Conservation (phyloP, 2,888 invertebrate genomes). For the Sthenelais limicola region DNA sequence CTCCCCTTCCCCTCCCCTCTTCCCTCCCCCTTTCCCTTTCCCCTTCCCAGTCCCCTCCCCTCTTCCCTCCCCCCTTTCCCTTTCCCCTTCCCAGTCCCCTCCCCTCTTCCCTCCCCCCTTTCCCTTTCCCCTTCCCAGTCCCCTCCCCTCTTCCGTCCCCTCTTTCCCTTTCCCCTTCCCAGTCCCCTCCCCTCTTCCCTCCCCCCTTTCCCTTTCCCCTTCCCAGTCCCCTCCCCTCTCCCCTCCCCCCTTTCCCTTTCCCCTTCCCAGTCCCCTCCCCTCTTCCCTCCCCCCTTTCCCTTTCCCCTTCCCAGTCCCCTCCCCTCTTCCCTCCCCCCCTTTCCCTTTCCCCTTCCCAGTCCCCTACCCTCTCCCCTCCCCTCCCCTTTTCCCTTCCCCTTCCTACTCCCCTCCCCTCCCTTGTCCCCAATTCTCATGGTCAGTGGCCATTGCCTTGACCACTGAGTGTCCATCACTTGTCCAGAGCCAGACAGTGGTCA, state of each 20-base stretch:
- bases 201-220: background rate
- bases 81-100: background rate
- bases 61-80: background rate
- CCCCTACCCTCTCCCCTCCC: background rate
- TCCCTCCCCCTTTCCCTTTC: background rate
- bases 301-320: background rate
- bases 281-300: background rate
- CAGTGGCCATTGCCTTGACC: too few species aligned
- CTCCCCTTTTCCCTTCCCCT: background rate
- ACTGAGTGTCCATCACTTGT: too few species aligned
- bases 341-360: background rate
- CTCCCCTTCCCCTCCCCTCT: slow-evolving; percentile 4
- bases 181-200: background rate
- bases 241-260: slow-evolving; percentile 2
- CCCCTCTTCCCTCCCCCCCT: background rate
- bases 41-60: background rate
- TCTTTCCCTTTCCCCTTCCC: background rate
- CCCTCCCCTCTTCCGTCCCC: background rate
- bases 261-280: background rate
- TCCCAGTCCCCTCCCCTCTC: slow-evolving; percentile 7
- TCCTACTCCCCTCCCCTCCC: background rate
- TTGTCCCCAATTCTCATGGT: background rate
- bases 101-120: background rate
- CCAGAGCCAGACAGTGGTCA: too few species aligned
- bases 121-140: background rate